These are phyloP conservation scores for Papilio elwesi DNA, from an alignment of 2,888 invertebrate genomes.

Conservation along the genomic window DNA sequence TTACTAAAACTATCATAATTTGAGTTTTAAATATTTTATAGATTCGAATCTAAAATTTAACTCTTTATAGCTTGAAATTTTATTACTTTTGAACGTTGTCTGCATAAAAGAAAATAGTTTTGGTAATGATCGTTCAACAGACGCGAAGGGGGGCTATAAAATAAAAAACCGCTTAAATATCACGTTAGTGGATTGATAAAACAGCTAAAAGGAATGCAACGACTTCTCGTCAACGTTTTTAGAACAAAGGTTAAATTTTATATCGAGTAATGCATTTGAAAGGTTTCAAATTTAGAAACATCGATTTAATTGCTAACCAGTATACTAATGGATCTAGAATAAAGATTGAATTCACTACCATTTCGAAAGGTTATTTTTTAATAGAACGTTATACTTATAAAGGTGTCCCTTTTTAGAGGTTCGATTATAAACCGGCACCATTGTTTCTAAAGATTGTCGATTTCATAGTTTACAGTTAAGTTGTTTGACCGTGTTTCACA, in stretches of 20 bases:
- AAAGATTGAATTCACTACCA: no score
- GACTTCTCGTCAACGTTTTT: background rate
- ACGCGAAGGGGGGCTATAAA: slow-evolving; percentile 7
- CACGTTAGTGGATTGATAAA: background rate
- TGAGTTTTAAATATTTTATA: background rate
- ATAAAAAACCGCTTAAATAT: slow-evolving; percentile 1
- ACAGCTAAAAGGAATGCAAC: background rate
- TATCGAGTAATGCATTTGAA: background rate
- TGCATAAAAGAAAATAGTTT: slow-evolving; percentile 9
- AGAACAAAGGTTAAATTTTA: background rate
- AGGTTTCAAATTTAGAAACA: no score
- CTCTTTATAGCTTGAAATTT: background rate
- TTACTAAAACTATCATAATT: background rate
- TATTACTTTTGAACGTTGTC: background rate
- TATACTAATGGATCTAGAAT: no score
- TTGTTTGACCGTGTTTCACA: no score
- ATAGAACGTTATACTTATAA: no score
- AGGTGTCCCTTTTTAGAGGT: no score
- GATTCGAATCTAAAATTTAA: background rate
- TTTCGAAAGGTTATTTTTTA: no score
- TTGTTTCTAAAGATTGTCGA: no score
- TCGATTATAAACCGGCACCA: no score
- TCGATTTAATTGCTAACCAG: no score
- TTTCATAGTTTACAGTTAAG: no score
- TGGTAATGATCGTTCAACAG: slow-evolving; percentile 1